phyloP scores from a whole-genome alignment of 2,888 invertebrate species.

The Drosophila barbarae region DNA sequence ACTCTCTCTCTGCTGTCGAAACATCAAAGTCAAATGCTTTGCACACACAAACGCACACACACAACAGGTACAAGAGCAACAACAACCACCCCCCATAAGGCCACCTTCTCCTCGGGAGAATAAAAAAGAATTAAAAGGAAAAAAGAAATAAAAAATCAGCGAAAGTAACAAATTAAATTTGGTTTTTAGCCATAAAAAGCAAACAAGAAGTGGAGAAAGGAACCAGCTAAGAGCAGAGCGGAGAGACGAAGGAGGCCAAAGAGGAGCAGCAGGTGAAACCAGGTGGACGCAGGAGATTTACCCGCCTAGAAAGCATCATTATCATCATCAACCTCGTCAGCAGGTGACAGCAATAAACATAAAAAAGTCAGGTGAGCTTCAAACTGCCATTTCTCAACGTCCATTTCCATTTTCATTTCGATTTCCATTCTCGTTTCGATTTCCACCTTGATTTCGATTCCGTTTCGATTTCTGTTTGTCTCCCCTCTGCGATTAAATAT shows the following conservation, averaged over 20 bases:
- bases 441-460: constrained; percentile 24
- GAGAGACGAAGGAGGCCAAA: constrained; percentile 39
- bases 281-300: constrained; percentile 34
- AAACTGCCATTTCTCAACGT: constrained; percentile 4
- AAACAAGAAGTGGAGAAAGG: constrained; percentile 46
- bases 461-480: constrained; percentile 41
- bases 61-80: constrained; percentile 17
- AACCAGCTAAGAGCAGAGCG: constrained; percentile 30
- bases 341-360: constrained; percentile 31
- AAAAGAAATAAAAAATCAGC: constrained; percentile 28
- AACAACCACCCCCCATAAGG: neutral
- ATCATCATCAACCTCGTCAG: constrained; percentile 10
- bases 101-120: constrained; percentile 11
- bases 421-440: constrained; percentile 6
- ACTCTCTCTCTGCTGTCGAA: constrained; percentile 33
- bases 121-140: constrained; percentile 32
- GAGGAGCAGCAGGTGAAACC: constrained; percentile 32
- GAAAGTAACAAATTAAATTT: constrained; percentile 72
- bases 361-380: constrained; percentile 42
- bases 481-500: constrained; percentile 67
- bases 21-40: constrained; percentile 56
- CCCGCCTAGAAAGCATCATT: constrained; percentile 26
- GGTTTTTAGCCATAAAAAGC: constrained; percentile 64
- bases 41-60: neutral
- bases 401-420: neutral